These are phyloP conservation scores for Ennomos fuscantarius DNA, from an alignment of 2,888 invertebrate genomes.

Conservation along the genomic window DNA sequence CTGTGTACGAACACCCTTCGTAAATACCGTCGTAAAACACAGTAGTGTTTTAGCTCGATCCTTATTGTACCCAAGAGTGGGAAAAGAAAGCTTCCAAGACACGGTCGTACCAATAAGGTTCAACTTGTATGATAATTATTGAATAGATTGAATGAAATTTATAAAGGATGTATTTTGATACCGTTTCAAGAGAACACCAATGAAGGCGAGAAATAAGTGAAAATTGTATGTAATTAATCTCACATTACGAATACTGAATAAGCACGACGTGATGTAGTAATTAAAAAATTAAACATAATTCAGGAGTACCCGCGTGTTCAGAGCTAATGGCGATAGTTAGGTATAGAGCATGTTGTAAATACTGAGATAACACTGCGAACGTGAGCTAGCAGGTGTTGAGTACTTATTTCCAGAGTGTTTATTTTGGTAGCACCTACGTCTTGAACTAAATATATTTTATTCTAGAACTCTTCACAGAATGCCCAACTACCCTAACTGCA, in stretches of 20 bases:
- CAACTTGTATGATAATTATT: no score
- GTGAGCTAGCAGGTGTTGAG: slow-evolving; percentile 51
- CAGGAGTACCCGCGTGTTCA: slow-evolving; percentile 51
- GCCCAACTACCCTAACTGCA: not conserved
- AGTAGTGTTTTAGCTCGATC: no score
- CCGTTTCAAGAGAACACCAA: not conserved
- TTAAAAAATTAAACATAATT: slow-evolving; percentile 52
- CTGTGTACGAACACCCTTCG: no score
- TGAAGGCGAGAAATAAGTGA: slow-evolving; percentile 2
- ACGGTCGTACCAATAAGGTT: no score
- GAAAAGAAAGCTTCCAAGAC: no score
- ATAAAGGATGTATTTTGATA: no score
- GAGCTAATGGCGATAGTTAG: slow-evolving; percentile 43
- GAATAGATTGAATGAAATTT: no score
- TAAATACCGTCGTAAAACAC: no score
- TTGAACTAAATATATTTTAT: slow-evolving; percentile 40
- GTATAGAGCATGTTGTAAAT: slow-evolving; percentile 39
- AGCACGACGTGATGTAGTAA: slow-evolving; percentile 43
- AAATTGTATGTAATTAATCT: slow-evolving; percentile 3
- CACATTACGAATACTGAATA: slow-evolving; percentile 4
- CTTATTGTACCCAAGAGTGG: no score
- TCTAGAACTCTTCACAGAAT: slow-evolving; percentile 25
- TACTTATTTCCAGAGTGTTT: slow-evolving; percentile 36
- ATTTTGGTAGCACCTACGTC: slow-evolving; percentile 58
- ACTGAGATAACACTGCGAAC: slow-evolving; percentile 47